A percentile compares a stretch with the other conserved stretches of the same genome.
Evolutionary conservation across 2,797 vertebrate species (phyloP).

Genomic region (Anabacerthia variegaticeps): DNA sequence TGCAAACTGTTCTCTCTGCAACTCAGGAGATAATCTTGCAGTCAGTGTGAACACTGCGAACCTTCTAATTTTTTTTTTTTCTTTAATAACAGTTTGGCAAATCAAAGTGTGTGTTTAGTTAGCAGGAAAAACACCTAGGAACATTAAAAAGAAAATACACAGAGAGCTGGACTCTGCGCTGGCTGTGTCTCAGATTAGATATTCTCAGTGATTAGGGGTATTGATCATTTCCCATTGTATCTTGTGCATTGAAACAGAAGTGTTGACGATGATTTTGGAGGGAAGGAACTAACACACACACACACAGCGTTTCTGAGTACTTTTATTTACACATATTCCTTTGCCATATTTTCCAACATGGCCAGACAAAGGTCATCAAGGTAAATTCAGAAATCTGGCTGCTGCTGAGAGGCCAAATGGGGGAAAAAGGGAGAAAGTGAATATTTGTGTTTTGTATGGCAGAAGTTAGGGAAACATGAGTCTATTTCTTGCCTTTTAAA

Average conservation of each 20-base stretch:
- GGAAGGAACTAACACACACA: not conserved
- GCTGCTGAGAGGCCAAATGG: not conserved
- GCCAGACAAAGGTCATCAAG: not conserved
- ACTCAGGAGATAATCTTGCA: conserved; percentile 56
- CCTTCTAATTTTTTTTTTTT: conserved; percentile 1
- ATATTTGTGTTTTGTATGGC: not conserved
- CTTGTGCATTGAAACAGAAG: not conserved
- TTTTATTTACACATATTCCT: not conserved
- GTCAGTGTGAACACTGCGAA: conserved; percentile 28
- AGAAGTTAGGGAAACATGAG: not conserved
- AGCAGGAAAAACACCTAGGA: conserved; percentile 19
- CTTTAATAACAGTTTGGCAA: conserved; percentile 40
- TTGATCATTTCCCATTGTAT: not conserved
- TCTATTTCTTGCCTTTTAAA: not conserved
- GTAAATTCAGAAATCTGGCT: not conserved
- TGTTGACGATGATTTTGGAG: not conserved
- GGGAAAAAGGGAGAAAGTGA: not conserved
- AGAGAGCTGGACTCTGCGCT: not conserved
- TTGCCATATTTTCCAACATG: not conserved
- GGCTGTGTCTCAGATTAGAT: not conserved
- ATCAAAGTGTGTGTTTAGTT: conserved; percentile 27
- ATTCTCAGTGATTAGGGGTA: not conserved
- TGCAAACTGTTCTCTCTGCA: conserved; percentile 49
- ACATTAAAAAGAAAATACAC: not conserved
- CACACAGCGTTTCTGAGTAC: not conserved